These are phyloP conservation scores for Rhimphoctona megacephalus DNA, from an alignment of 2,888 invertebrate genomes.

Conservation along the genomic window DNA sequence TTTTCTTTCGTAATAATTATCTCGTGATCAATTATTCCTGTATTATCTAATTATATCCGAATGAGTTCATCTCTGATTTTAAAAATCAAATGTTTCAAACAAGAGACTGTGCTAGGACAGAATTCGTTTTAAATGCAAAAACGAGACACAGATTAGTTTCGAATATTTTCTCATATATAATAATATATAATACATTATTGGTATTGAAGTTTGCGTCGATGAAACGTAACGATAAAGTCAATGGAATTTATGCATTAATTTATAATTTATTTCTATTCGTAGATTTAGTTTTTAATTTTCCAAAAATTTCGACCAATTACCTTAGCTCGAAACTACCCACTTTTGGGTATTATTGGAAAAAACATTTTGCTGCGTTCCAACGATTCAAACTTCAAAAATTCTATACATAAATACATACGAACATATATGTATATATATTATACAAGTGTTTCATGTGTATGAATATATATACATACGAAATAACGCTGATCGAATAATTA, in stretches of 20 bases:
- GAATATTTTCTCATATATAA: slow-evolving; percentile 80
- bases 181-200: slow-evolving; percentile 52
- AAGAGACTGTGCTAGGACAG: slow-evolving; percentile 48
- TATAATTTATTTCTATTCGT: neutral
- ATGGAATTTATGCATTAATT: neutral
- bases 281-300: neutral
- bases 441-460: too few species aligned
- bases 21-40: too few species aligned
- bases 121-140: slow-evolving; percentile 38
- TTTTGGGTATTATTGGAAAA: neutral
- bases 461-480: slow-evolving; percentile 1
- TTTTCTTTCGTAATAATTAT: neutral
- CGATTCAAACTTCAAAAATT: neutral
- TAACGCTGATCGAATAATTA: slow-evolving; percentile 25
- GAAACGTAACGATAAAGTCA: neutral
- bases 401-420: slow-evolving; percentile 17
- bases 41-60: neutral
- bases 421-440: too few species aligned
- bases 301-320: neutral
- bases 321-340: neutral
- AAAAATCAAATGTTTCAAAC: slow-evolving; percentile 39
- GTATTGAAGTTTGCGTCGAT: neutral
- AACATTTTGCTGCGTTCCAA: neutral
- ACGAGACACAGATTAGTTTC: slow-evolving; percentile 68
- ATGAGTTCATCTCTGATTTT: neutral